These are phyloP conservation scores for Parauchenoglanis punctatus DNA, from an alignment of 2,797 vertebrate species.

Conservation along the genomic window DNA sequence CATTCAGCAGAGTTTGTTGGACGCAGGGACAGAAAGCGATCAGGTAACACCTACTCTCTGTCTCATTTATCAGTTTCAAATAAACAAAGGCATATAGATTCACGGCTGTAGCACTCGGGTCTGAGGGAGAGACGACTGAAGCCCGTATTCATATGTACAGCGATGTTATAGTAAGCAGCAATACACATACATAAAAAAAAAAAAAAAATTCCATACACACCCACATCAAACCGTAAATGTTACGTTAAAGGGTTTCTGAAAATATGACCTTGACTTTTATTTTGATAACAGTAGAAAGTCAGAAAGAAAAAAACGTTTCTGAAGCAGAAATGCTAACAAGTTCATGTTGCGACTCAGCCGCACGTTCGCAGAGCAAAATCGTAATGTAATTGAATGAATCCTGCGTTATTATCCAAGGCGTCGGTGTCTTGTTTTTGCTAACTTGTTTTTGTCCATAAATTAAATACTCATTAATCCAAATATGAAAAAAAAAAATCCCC, in stretches of 20 bases:
- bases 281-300: background rate
- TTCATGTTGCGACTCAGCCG: background rate
- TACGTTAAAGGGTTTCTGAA: background rate
- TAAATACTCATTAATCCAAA: too few relatives aligned
- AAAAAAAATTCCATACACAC: background rate
- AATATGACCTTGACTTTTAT: background rate
- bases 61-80: background rate
- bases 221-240: background rate
- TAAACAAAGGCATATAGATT: conserved; percentile 4
- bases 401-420: too few relatives aligned
- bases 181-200: background rate
- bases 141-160: background rate
- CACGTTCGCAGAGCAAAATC: background rate
- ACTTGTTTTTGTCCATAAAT: too few relatives aligned
- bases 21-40: conserved; percentile 90
- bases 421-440: too few relatives aligned
- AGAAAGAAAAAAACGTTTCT: background rate
- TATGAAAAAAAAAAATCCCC: too few relatives aligned
- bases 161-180: background rate
- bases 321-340: background rate
- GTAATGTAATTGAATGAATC: too few relatives aligned
- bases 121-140: background rate
- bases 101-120: background rate
- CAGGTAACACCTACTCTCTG: conserved; percentile 74
- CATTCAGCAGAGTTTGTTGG: conserved; percentile 93